Conservation (phyloP, 1,140 invertebrate genomes). For the Forficula auricularia region DNA sequence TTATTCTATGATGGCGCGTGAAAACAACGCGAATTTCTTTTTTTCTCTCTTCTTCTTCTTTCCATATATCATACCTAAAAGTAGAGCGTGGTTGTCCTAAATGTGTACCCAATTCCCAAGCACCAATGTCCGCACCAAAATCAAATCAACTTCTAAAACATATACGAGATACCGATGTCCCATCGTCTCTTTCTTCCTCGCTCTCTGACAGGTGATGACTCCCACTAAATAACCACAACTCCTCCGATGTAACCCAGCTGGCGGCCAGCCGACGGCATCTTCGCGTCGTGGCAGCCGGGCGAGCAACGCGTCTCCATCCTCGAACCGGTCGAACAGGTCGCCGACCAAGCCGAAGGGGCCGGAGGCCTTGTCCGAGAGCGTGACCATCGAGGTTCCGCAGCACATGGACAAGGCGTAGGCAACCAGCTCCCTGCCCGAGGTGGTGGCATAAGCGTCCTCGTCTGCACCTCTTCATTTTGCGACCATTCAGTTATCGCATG, state of each 20-base stretch:
- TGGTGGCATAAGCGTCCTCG: neutral
- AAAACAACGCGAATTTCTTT: too few relatives aligned
- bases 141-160: conserved; percentile 14
- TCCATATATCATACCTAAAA: too few relatives aligned
- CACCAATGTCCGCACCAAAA: too few relatives aligned
- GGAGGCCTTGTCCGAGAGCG: conserved; percentile 33
- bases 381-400: conserved; percentile 37
- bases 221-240: conserved; percentile 2
- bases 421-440: neutral
- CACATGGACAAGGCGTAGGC: conserved; percentile 21
- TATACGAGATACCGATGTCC: conserved; percentile 5
- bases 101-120: too few relatives aligned
- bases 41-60: too few relatives aligned
- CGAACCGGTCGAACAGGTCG: conserved; percentile 29
- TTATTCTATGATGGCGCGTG: too few relatives aligned
- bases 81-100: too few relatives aligned
- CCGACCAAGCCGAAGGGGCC: conserved; percentile 16
- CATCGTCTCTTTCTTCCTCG: conserved; percentile 15
- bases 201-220: conserved; percentile 8
- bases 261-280: neutral
- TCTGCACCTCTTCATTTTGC: too few relatives aligned
- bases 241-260: conserved; percentile 11
- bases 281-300: conserved; percentile 44
- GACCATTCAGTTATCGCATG: too few relatives aligned
- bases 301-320: conserved; percentile 43